phyloP scores from a whole-genome alignment of 1,140 invertebrate genomes.

The Drosophila takahashii region DNA sequence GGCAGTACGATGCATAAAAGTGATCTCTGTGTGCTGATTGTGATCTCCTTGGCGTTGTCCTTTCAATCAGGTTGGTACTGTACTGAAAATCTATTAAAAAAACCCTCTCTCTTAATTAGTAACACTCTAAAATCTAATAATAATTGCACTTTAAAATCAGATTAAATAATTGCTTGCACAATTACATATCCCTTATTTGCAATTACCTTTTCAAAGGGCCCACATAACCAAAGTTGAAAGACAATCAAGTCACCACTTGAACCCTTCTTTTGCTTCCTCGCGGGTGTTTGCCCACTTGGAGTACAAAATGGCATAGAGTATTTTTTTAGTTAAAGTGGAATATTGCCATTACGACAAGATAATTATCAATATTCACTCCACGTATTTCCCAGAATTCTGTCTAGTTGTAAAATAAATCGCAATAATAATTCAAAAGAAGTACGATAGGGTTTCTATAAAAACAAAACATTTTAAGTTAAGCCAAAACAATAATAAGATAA shows the following conservation, averaged over 20 bases:
- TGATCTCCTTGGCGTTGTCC: constrained; percentile 26
- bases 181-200: background rate
- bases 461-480: background rate
- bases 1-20: constrained; percentile 41
- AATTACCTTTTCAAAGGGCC: constrained; percentile 2
- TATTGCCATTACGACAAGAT: constrained; percentile 8
- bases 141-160: background rate
- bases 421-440: background rate
- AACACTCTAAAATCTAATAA: background rate
- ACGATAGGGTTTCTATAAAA: constrained; percentile 1
- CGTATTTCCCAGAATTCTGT: constrained; percentile 18
- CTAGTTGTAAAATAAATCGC: constrained; percentile 4
- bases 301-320: constrained; percentile 3
- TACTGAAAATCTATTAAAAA: background rate
- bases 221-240: background rate
- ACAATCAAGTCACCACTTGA: constrained; percentile 15
- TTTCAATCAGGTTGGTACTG: constrained; percentile 56
- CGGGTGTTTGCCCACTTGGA: background rate
- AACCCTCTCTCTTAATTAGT: background rate
- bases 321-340: constrained; percentile 7
- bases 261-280: background rate
- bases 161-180: constrained; percentile 21
- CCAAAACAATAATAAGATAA: background rate
- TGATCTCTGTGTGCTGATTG: constrained; percentile 35
- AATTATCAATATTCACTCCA: constrained; percentile 20